phyloP scores from a whole-genome alignment of 1,140 invertebrate species.

The Drosophila auraria region DNA sequence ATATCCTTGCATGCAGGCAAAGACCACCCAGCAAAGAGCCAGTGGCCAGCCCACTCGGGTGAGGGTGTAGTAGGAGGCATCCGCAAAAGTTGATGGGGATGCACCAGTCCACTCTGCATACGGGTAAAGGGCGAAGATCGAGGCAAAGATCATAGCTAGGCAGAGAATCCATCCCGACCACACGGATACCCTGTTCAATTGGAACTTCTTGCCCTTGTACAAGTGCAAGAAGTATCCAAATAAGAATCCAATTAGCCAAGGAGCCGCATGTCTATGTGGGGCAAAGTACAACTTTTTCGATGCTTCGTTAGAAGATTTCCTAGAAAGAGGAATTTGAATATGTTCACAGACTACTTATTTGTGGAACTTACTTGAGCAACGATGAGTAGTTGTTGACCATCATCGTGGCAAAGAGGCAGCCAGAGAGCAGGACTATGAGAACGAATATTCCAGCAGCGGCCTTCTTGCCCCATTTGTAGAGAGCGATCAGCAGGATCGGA shows the following conservation, averaged over 20 bases:
- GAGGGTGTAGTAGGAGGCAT: conserved; percentile 88
- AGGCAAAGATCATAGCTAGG: conserved; percentile 63
- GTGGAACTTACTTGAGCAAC: conserved; percentile 24
- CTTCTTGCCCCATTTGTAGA: conserved; percentile 87
- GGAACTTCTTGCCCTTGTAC: conserved; percentile 35
- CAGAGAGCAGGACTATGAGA: conserved; percentile 41
- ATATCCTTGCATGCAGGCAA: conserved; percentile 88
- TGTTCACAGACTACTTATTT: no score
- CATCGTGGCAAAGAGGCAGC: conserved; percentile 54
- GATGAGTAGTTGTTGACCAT: conserved; percentile 51
- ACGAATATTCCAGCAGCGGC: conserved; percentile 49
- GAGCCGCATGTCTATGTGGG: conserved; percentile 57
- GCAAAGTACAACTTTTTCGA: conserved; percentile 46
- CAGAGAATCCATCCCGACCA: conserved; percentile 60
- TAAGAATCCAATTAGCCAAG: conserved; percentile 64
- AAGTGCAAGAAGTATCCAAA: conserved; percentile 65
- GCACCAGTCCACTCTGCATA: conserved; percentile 58
- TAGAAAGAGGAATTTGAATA: neutral
- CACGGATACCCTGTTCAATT: conserved; percentile 18
- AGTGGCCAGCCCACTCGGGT: conserved; percentile 87
- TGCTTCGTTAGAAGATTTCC: neutral
- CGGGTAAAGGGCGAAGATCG: conserved; percentile 73
- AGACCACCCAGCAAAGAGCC: conserved; percentile 88
- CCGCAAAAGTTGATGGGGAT: conserved; percentile 72
- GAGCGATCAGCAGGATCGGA: conserved; percentile 89